phyloP scores from a whole-genome alignment of 1,140 invertebrate species.

The Maconellicoccus hirsutus region DNA sequence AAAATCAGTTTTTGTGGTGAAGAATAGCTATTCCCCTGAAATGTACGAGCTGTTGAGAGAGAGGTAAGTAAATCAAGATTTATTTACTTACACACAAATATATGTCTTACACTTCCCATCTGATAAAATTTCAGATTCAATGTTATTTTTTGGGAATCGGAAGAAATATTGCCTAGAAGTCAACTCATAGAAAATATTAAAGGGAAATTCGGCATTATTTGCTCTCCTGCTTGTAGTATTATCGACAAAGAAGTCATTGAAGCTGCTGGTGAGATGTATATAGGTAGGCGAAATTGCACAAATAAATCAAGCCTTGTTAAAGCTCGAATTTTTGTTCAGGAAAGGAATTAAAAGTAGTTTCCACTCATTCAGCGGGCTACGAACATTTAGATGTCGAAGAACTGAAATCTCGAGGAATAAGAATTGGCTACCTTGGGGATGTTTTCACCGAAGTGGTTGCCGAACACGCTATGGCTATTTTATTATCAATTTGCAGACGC shows the following conservation, averaged over 20 bases:
- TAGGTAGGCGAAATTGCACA: too few species aligned
- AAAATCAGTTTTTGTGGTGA: not conserved
- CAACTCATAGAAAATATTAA: slow-evolving; percentile 55
- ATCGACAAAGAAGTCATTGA: slow-evolving; percentile 63
- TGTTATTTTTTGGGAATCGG: not conserved
- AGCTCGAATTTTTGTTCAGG: too few species aligned
- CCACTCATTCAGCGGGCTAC: slow-evolving; percentile 84
- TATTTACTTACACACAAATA: too few species aligned
- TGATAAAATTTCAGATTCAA: too few species aligned
- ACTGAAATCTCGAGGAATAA: slow-evolving; percentile 53
- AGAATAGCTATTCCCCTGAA: not conserved
- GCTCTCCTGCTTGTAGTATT: slow-evolving; percentile 56
- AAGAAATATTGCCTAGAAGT: slow-evolving; percentile 42
- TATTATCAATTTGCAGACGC: slow-evolving; percentile 65
- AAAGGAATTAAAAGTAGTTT: slow-evolving; percentile 61
- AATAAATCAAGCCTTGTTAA: too few species aligned
- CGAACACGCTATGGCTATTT: slow-evolving; percentile 68
- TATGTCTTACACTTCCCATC: too few species aligned
- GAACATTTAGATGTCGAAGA: slow-evolving; percentile 65
- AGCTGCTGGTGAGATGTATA: slow-evolving; percentile 38
- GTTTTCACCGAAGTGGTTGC: slow-evolving; percentile 72
- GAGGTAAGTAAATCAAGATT: not conserved
- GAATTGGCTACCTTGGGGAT: slow-evolving; percentile 77
- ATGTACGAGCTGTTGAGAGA: not conserved
- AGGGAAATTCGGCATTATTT: slow-evolving; percentile 66